Evolutionary conservation across 2,888 invertebrate genomes (phyloP).

Genomic region (Scelioninae gen. 1): DNA sequence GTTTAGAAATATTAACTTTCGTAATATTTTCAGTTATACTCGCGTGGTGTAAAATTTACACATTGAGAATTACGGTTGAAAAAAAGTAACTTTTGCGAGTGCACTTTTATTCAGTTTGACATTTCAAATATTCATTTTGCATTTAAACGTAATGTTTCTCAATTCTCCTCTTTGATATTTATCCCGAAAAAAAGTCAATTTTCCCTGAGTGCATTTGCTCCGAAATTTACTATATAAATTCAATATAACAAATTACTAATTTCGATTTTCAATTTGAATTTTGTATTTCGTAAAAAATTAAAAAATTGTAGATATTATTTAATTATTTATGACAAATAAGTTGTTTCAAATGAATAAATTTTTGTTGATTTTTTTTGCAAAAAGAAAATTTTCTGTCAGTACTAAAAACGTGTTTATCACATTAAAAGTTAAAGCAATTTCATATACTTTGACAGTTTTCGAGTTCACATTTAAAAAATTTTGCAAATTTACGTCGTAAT

Average conservation of each 20-base stretch:
- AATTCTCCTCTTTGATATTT: conserved; percentile 31
- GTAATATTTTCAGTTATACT: neutral
- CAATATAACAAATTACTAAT: neutral
- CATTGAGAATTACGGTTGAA: neutral
- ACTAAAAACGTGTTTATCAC: neutral
- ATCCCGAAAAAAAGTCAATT: conserved; percentile 33
- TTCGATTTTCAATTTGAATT: no score
- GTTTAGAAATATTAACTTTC: no score
- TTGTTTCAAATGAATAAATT: no score
- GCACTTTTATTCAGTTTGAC: conserved; percentile 30
- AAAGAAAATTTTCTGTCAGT: no score
- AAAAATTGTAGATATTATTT: no score
- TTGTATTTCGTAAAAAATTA: no score
- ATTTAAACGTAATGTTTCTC: conserved; percentile 32
- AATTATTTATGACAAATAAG: no score
- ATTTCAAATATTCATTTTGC: conserved; percentile 37
- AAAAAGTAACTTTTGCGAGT: neutral
- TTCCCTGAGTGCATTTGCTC: conserved; percentile 30
- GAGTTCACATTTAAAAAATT: no score
- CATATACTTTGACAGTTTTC: no score
- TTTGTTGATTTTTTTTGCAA: no score
- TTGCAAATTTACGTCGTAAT: no score
- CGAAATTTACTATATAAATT: conserved; percentile 29
- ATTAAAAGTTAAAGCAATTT: no score
- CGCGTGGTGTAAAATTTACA: neutral